Evolutionary conservation across 2,113 vertebrate genomes (phyloP).

Genomic region (Pangasianodon gigas): DNA sequence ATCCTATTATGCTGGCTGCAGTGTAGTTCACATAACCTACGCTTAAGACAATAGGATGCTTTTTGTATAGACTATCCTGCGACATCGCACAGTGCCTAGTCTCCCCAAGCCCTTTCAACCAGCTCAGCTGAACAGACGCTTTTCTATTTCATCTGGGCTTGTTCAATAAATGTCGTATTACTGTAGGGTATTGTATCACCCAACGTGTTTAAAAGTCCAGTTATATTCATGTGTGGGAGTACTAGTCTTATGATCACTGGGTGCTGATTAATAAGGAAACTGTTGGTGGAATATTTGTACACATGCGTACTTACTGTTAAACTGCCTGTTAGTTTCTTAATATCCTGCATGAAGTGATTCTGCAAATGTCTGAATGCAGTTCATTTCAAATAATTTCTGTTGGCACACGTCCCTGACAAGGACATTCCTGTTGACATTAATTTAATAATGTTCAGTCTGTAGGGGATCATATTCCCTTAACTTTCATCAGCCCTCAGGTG

Average conservation of each 20-base stretch:
- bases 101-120: neutral
- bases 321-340: slow-evolving; percentile 33
- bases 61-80: neutral
- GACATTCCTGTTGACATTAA: slow-evolving; percentile 46
- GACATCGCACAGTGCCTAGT: neutral
- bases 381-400: neutral
- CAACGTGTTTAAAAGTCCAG: neutral
- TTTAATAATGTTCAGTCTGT: slow-evolving; percentile 59
- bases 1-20: neutral
- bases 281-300: neutral
- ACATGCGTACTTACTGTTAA: neutral
- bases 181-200: neutral
- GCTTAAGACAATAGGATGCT: neutral
- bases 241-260: neutral
- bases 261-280: neutral
- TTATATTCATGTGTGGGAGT: neutral
- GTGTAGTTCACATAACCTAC: neutral
- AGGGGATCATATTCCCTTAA: slow-evolving; percentile 70
- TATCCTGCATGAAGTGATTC: neutral
- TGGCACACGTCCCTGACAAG: slow-evolving; percentile 26
- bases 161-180: neutral
- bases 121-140: neutral
- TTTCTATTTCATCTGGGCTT: neutral
- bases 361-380: neutral
- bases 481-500: slow-evolving; percentile 64